Evolutionary conservation across 1,140 invertebrate genomes (phyloP).

Genomic region (Homarus americanus): DNA sequence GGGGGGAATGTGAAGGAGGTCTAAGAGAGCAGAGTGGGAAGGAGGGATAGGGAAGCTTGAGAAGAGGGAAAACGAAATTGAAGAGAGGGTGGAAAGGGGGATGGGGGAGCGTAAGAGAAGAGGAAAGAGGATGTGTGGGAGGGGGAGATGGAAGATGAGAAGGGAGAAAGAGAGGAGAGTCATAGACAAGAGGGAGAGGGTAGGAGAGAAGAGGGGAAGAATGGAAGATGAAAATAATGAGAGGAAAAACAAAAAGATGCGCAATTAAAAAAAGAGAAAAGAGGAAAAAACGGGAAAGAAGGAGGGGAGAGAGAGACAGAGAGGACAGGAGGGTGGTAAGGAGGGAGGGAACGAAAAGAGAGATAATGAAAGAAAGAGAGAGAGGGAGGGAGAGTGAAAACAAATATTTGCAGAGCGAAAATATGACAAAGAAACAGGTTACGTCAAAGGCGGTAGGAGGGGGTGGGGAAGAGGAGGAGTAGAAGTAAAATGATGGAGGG

Average conservation of each 20-base stretch:
- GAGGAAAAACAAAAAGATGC: too few species aligned
- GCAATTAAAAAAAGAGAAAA: too few species aligned
- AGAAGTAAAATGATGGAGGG: too few species aligned
- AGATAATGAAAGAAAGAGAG: slow-evolving; percentile 18
- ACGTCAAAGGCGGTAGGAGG: not conserved
- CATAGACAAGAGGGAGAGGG: not conserved
- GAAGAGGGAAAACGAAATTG: not conserved
- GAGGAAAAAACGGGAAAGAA: not conserved
- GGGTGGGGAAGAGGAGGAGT: not conserved
- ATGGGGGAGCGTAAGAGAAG: not conserved
- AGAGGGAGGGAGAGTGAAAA: slow-evolving; percentile 24
- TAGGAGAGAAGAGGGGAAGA: not conserved
- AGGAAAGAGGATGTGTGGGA: not conserved
- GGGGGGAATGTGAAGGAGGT: not conserved
- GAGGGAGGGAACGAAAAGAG: not conserved
- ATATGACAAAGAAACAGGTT: not conserved
- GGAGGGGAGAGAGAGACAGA: not conserved
- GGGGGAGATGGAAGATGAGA: not conserved
- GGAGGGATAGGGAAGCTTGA: not conserved
- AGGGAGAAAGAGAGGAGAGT: not conserved
- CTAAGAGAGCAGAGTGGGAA: not conserved
- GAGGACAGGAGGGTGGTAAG: not conserved
- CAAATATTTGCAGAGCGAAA: not conserved
- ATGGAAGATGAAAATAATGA: too few species aligned
- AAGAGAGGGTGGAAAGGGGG: not conserved